Evolutionary conservation across 2,888 invertebrate species (phyloP).

Genomic region (Sinotaia quadrata): DNA sequence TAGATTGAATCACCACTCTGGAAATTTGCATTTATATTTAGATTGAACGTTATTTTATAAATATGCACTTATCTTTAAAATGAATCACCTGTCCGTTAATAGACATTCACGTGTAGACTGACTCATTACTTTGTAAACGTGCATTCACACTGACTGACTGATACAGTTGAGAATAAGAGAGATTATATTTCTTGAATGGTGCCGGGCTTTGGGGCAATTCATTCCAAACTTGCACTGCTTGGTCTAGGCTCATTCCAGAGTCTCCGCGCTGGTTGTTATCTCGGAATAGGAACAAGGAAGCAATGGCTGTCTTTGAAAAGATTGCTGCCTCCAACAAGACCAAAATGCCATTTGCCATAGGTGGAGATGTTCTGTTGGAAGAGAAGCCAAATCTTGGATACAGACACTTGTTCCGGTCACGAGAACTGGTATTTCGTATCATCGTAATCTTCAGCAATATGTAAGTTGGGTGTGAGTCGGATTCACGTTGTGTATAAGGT

Average conservation of each 20-base stretch:
- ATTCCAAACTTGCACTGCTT: no score
- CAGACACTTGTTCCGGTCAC: slow-evolving; percentile 10
- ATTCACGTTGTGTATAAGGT: background rate
- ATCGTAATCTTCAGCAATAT: slow-evolving; percentile 12
- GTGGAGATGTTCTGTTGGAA: background rate
- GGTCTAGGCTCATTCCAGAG: slow-evolving; percentile 18
- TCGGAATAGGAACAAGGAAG: background rate
- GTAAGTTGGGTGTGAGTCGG: background rate
- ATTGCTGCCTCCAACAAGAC: slow-evolving; percentile 18
- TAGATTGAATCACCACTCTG: no score
- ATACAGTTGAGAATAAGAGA: no score
- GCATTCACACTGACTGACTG: no score
- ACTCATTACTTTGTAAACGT: no score
- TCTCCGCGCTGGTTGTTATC: slow-evolving; percentile 21
- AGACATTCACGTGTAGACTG: no score
- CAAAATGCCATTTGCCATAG: background rate
- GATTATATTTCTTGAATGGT: no score
- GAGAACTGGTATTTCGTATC: slow-evolving; percentile 8
- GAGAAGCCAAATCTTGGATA: background rate
- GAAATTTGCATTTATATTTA: no score
- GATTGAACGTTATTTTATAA: no score
- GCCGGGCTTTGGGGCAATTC: no score
- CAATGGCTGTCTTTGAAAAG: slow-evolving; percentile 9
- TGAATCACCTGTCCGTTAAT: no score
- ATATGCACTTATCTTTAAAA: no score